Conservation (phyloP, 2,888 invertebrate species). For the Macaria liturata region DNA sequence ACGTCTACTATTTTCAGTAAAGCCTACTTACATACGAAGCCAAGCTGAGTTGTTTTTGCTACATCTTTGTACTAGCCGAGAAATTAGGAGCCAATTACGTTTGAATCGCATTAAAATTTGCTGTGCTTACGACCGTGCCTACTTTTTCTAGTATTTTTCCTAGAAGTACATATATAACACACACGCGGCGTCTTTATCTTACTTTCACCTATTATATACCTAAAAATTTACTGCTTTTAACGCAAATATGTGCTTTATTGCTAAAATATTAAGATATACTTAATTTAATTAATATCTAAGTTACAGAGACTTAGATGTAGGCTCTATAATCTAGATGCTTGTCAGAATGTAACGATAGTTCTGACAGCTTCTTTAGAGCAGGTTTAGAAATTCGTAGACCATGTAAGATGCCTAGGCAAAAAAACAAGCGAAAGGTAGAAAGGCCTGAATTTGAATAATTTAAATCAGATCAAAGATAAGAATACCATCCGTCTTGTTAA, state of each 20-base stretch:
- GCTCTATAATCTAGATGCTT: conserved; percentile 8
- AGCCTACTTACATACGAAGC: background rate
- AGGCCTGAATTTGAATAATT: too few species aligned
- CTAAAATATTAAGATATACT: too few species aligned
- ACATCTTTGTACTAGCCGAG: conserved; percentile 1
- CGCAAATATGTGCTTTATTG: too few species aligned
- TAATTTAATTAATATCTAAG: too few species aligned
- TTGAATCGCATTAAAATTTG: conserved; percentile 1
- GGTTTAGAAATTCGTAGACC: conserved; percentile 4
- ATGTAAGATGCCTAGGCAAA: too few species aligned
- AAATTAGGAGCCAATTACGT: conserved; percentile 7
- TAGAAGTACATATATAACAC: background rate
- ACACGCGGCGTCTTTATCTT: conserved; percentile 1
- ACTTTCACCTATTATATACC: conserved; percentile 7
- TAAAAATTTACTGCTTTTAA: background rate
- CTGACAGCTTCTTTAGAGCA: conserved; percentile 11
- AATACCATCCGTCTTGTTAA: too few species aligned
- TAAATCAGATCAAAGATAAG: too few species aligned
- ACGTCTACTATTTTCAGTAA: too few species aligned
- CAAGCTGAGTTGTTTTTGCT: conserved; percentile 3
- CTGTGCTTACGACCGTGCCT: conserved; percentile 7
- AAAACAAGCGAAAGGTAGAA: too few species aligned
- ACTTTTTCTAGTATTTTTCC: conserved; percentile 6
- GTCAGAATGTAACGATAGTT: conserved; percentile 8
- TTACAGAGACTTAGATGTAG: too few species aligned